Evolutionary conservation across 2,888 invertebrate genomes (phyloP).

Genomic region (Clostera curtula): DNA sequence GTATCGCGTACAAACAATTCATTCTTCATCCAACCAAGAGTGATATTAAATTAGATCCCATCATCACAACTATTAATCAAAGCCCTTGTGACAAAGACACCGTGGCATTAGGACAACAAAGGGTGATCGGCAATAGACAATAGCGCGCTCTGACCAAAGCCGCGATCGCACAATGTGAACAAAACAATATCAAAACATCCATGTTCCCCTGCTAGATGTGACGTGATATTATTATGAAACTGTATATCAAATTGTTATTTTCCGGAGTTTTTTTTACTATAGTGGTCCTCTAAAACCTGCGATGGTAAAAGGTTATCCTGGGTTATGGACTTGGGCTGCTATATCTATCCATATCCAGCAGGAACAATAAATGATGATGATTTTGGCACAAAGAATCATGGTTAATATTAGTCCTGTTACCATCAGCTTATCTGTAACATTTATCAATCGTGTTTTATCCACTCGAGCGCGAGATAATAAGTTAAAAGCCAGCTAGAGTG

Average conservation of each 20-base stretch:
- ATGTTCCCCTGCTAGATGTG: constrained; percentile 7
- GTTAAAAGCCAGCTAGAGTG: constrained; percentile 29
- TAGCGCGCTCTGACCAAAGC: constrained; percentile 11
- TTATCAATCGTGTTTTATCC: constrained; percentile 14
- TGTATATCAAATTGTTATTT: no score
- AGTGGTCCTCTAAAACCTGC: no score
- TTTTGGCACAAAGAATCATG: background rate
- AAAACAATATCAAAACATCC: constrained; percentile 4
- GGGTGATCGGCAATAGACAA: constrained; percentile 14
- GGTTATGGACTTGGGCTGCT: background rate
- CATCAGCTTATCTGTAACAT: background rate
- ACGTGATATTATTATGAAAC: no score
- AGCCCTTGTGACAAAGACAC: background rate
- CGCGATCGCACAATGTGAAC: constrained; percentile 6
- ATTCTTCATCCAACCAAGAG: no score
- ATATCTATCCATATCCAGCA: no score
- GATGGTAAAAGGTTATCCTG: no score
- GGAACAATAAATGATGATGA: no score
- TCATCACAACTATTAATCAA: no score
- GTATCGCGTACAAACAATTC: no score
- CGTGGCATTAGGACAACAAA: constrained; percentile 15
- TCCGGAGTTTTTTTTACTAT: no score
- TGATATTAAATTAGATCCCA: no score
- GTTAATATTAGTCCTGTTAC: background rate
- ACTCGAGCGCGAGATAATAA: constrained; percentile 25